phyloP scores from a whole-genome alignment of 2,888 invertebrate genomes.

The Choreutis nemorana region DNA sequence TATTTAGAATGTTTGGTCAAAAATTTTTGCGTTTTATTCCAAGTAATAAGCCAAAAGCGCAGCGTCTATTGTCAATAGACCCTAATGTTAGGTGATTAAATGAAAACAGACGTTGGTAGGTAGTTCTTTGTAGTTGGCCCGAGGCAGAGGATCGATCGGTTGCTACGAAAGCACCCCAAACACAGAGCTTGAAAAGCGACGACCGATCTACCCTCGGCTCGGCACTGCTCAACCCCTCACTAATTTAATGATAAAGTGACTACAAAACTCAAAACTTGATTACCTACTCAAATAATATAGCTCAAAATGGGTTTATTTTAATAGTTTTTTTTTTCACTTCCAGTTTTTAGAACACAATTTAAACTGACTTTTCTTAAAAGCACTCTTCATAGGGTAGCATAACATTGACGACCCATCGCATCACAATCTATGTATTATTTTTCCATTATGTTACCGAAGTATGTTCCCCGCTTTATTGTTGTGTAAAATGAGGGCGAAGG shows the following conservation, averaged over 20 bases:
- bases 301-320: conserved; percentile 6
- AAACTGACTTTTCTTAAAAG: too few species aligned
- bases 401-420: too few species aligned
- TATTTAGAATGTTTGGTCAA: too few species aligned
- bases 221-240: conserved; percentile 29
- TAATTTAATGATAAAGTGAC: conserved; percentile 28
- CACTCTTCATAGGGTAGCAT: too few species aligned
- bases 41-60: conserved; percentile 16
- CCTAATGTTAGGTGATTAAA: conserved; percentile 19
- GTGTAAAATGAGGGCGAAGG: too few species aligned
- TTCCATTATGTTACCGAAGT: too few species aligned
- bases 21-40: too few species aligned
- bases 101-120: conserved; percentile 31
- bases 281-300: conserved; percentile 7
- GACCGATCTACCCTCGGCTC: conserved; percentile 25
- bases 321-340: conserved; percentile 5
- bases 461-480: too few species aligned
- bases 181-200: conserved; percentile 36
- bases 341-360: too few species aligned
- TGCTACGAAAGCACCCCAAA: conserved; percentile 57
- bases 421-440: too few species aligned
- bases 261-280: conserved; percentile 15
- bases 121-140: conserved; percentile 38
- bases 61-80: conserved; percentile 1
- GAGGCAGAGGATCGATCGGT: conserved; percentile 55